A percentile compares a stretch with the other conserved stretches of the same genome.
Conservation (phyloP, 2,113 vertebrate species). For the Stomatorhinus ivindoensis region DNA sequence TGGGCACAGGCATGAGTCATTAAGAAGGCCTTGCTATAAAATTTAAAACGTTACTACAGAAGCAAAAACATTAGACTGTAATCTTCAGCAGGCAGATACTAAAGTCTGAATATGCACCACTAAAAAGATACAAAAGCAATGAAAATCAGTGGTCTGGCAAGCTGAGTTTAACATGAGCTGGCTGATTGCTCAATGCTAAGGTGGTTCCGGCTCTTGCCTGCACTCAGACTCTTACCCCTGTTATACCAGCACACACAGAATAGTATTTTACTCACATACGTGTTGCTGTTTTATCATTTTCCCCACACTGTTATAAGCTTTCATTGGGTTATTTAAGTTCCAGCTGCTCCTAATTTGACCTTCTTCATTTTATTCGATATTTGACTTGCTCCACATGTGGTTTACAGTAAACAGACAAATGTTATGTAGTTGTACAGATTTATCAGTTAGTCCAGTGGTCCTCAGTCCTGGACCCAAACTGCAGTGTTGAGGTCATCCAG, state of each 20-base stretch:
- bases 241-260: background rate
- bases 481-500: background rate
- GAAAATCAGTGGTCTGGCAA: background rate
- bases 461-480: background rate
- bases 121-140: background rate
- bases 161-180: background rate
- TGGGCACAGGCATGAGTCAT: background rate
- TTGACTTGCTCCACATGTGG: background rate
- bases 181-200: background rate
- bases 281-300: background rate
- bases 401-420: background rate
- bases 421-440: background rate
- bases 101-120: background rate
- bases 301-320: background rate
- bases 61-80: background rate
- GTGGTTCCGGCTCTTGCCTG: background rate
- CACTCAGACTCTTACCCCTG: background rate
- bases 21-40: background rate
- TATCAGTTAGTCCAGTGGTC: background rate
- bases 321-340: background rate
- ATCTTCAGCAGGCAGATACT: background rate
- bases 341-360: background rate
- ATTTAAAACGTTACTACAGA: background rate
- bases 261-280: background rate
- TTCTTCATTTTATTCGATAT: background rate